These are phyloP conservation scores for Tragopan temminckii DNA, from an alignment of 2,797 vertebrate genomes.

Conservation along the genomic window DNA sequence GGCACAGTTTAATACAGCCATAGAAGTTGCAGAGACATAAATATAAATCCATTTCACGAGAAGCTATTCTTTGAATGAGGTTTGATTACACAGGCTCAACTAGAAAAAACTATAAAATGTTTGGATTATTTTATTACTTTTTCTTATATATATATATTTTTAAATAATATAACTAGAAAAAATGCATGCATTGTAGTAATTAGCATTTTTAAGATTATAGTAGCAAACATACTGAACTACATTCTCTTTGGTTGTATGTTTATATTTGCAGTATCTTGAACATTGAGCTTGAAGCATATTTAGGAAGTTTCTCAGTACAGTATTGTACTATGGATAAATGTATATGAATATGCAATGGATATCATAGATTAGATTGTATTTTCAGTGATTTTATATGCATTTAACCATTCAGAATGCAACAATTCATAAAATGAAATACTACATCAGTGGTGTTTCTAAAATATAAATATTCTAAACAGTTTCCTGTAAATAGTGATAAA, in stretches of 20 bases:
- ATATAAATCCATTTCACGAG: background rate
- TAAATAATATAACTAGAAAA: background rate
- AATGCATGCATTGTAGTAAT: background rate
- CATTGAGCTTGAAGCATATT: background rate
- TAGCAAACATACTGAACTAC: background rate
- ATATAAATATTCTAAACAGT: background rate
- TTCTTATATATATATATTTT: background rate
- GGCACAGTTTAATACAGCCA: background rate
- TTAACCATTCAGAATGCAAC: background rate
- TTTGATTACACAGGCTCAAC: background rate
- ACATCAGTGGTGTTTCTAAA: background rate
- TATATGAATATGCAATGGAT: background rate
- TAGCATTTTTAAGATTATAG: background rate
- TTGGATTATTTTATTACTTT: background rate
- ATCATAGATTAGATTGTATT: background rate
- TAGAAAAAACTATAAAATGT: background rate
- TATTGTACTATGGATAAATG: background rate
- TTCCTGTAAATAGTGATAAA: background rate
- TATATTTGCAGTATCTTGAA: background rate
- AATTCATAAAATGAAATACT: background rate
- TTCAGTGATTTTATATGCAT: background rate
- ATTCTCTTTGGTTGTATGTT: background rate
- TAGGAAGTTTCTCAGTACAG: background rate
- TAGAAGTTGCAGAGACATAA: background rate
- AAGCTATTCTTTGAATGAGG: background rate